Base-by-base conservation (phyloP, 2,888 invertebrate species). In the Xestobium rufovillosum region DNA sequence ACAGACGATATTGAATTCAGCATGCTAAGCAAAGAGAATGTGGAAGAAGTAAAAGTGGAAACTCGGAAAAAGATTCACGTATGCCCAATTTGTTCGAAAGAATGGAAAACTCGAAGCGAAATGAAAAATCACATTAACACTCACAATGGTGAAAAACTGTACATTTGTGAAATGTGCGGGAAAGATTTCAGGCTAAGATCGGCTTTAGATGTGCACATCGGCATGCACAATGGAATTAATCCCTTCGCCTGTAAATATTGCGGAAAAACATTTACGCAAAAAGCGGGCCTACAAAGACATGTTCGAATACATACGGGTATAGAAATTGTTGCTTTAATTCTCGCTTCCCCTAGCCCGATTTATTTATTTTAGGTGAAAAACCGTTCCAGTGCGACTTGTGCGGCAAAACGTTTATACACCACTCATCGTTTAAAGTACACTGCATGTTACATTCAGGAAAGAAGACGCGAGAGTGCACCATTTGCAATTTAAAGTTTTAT, bases 371-470 rank as follows among this genome's bases (percentile, higher is more conserved):
- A 59, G 59, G 57, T 36, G 56, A 61, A 44, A 51, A 48, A 29
- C 54, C 55, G 3, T 55, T 51, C 45, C 59, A 63, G 44, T 64
- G 64, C 43, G 61, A 64, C 37, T 41, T 56, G 14, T 64, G 64
- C 41, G 63, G 63, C 3, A 65, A 65, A 52, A 49, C 58, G 25
- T 63, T 63, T 37, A 70, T 78, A 52, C 79, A 80, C 68, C 78
- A 79, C 53, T 76, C 78, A 26, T 79, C 79, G 27, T 80, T 80
- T 65, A 76, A 75, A 60, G 76, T 78, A 71, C 81, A 81, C 64
- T 73, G 72, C 58, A 60, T 78, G 55, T 73, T 75, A 16, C 80
- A 81, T 63, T 69, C 72, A 27, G 77, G 76, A 42, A 60, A 72
- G 45, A 76, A 76, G 62, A 69, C 73, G 39, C 73, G 73, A 66